Percentiles rank a stretch among this genome's conserved stretches.
phyloP scores from a whole-genome alignment of 2,113 vertebrate genomes.

The Butastur rufipennis region DNA sequence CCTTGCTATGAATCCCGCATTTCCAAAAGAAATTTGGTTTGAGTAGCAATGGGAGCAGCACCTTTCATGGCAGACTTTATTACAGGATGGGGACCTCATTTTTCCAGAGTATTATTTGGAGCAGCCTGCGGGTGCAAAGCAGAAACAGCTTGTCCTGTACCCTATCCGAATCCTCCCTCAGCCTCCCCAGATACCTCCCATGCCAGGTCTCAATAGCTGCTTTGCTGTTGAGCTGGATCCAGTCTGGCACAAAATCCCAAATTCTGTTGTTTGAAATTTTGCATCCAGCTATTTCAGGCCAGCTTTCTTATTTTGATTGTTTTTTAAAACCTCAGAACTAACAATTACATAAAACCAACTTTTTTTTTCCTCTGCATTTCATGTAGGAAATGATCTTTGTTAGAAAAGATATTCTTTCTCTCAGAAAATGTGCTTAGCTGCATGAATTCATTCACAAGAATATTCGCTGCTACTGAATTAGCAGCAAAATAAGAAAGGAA shows the following conservation, averaged over 20 bases:
- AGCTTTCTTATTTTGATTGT: background rate
- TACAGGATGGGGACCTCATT: background rate
- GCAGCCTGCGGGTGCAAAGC: background rate
- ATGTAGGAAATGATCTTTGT: background rate
- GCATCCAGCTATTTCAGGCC: background rate
- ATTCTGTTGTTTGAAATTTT: background rate
- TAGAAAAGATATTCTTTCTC: background rate
- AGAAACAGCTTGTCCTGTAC: background rate
- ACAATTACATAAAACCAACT: background rate
- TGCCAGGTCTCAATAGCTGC: background rate
- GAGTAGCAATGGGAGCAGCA: background rate
- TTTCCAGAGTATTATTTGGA: background rate
- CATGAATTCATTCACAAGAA: background rate
- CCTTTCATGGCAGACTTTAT: background rate
- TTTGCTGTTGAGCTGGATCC: background rate
- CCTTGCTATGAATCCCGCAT: background rate
- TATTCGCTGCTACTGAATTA: background rate
- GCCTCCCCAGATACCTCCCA: background rate
- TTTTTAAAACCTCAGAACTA: background rate
- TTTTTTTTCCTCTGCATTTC: background rate
- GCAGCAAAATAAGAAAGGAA: background rate
- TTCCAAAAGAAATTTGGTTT: background rate
- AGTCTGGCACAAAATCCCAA: background rate
- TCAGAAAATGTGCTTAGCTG: background rate
- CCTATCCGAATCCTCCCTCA: fast-evolving